Conservation (phyloP, 30 jellyfish, hydroid and myxozoan genomes). For the Aurelia aurita complex sp. Pacific region DNA sequence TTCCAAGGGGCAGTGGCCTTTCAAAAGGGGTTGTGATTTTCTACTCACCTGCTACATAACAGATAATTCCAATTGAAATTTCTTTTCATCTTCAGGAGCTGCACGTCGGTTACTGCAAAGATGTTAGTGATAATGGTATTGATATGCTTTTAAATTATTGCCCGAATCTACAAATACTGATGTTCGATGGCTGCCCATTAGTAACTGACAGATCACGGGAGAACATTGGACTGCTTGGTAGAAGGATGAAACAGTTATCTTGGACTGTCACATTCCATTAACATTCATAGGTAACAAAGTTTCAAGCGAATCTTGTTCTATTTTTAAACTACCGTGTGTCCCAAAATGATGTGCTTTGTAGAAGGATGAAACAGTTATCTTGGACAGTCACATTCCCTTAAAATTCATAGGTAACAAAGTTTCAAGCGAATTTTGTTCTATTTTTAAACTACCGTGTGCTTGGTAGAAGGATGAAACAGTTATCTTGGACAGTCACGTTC, state of each 20-base stretch:
- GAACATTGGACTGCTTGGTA: constrained; percentile 17
- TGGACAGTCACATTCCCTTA: too few relatives aligned
- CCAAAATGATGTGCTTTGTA: too few relatives aligned
- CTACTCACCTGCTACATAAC: too few relatives aligned
- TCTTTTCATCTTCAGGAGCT: constrained; percentile 32
- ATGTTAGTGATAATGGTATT: constrained; percentile 56
- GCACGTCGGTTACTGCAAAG: constrained; percentile 57
- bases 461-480: too few relatives aligned
- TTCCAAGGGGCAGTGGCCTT: too few relatives aligned
- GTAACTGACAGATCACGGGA: constrained; percentile 54
- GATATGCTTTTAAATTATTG: constrained; percentile 15
- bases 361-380: too few relatives aligned
- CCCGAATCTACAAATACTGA: constrained; percentile 31
- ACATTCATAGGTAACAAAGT: background rate
- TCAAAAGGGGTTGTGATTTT: too few relatives aligned
- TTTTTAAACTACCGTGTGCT: too few relatives aligned
- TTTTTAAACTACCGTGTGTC: too few relatives aligned
- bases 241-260: constrained; percentile 43
- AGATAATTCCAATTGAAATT: background rate
- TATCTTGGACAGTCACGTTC: too few relatives aligned
- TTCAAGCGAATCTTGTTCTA: background rate
- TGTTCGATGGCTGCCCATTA: constrained; percentile 73
- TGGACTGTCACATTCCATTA: constrained; percentile 52
- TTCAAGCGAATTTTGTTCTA: too few relatives aligned
- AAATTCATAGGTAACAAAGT: too few relatives aligned